These are phyloP conservation scores for Otocyon megalotis DNA, from an alignment of 2,113 vertebrate species.

Conservation along the genomic window DNA sequence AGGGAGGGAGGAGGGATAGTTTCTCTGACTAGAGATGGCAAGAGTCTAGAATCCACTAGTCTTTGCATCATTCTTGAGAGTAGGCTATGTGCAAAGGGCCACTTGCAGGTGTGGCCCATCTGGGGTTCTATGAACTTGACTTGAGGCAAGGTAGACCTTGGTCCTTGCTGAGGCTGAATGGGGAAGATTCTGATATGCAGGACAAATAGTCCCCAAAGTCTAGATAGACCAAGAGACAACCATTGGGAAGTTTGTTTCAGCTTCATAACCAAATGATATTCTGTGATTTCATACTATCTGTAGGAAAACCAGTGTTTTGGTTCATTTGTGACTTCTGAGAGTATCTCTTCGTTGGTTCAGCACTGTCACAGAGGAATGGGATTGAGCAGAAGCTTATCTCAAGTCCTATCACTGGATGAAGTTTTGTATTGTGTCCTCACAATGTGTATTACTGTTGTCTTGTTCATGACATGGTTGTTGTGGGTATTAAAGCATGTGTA, in stretches of 20 bases:
- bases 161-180: background rate
- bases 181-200: background rate
- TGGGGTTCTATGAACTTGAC: background rate
- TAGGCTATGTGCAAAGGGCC: background rate
- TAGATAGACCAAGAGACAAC: background rate
- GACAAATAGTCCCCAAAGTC: background rate
- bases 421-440: background rate
- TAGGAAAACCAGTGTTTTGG: background rate
- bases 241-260: background rate
- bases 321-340: background rate
- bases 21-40: background rate
- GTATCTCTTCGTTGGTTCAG: background rate
- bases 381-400: background rate
- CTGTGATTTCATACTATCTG: background rate
- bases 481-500: background rate
- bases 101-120: background rate
- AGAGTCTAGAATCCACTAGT: background rate
- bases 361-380: background rate
- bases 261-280: background rate
- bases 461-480: background rate
- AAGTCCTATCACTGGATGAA: background rate
- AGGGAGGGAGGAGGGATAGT: background rate
- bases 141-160: background rate
- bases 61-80: background rate
- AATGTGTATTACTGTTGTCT: fast-evolving